These are phyloP conservation scores for Hydropsyche betteni DNA, from an alignment of 2,888 invertebrate species.

Conservation along the genomic window DNA sequence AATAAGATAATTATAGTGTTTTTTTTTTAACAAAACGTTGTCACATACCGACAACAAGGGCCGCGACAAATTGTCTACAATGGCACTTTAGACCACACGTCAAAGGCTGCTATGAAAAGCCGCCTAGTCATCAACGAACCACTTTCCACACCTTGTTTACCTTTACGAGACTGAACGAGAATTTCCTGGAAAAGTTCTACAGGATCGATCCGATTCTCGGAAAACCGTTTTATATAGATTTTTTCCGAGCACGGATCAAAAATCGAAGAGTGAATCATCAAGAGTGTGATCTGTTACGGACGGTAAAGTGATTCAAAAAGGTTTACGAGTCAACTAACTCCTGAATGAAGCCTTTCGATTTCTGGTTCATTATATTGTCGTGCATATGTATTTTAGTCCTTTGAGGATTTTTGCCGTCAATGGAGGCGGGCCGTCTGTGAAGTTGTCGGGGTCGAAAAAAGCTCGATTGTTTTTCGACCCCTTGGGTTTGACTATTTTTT, in stretches of 20 bases:
- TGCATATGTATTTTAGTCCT: slow-evolving; percentile 16
- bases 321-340: too few relatives aligned
- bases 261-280: slow-evolving; percentile 26
- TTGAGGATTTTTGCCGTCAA: slow-evolving; percentile 36
- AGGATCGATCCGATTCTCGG: not conserved
- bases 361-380: not conserved
- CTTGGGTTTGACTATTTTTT: not conserved
- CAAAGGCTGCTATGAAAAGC: too few relatives aligned
- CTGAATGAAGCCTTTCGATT: slow-evolving; percentile 8
- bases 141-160: slow-evolving; percentile 18
- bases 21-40: too few relatives aligned
- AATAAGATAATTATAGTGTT: too few relatives aligned
- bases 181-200: slow-evolving; percentile 1
- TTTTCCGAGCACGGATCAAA: not conserved
- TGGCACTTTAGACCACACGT: too few relatives aligned
- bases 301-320: not conserved
- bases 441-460: slow-evolving; percentile 20
- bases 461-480: slow-evolving; percentile 22
- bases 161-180: not conserved
- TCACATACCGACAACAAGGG: too few relatives aligned
- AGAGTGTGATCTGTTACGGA: slow-evolving; percentile 22
- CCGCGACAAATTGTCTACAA: too few relatives aligned
- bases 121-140: too few relatives aligned
- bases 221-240: not conserved
- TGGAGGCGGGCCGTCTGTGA: slow-evolving; percentile 23